Evolutionary conservation across 2,797 vertebrate genomes (phyloP), one percentile per base, ranked within the genome.

Genomic region (Apogon talboti): DNA sequence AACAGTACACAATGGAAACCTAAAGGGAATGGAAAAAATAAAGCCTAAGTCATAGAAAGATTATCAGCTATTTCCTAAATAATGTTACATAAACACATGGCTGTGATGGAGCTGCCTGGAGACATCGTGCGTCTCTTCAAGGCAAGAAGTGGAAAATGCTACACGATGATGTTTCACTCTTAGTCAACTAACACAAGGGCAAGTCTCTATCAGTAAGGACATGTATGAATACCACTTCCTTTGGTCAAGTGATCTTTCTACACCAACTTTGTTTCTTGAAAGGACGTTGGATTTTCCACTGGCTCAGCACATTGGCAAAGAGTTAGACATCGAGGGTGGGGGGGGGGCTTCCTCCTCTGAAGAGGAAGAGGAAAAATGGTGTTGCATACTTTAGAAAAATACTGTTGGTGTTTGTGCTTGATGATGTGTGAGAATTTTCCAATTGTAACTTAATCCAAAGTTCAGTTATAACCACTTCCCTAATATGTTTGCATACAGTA

Each of bases 201-300:
- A 24, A 69, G 58, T 78, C 69, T 53, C 73, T 91, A 90, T 93
- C 87, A 83, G 78, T 49, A 60, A 83, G 84, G 79, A 89, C 78
- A 64, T 60, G 82, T 80, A 81, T 90, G 91, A 92, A 87, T 90
- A 92, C 87, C 89, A 74, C 81, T 90, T 92, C 90, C 91, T 90
- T 62, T 71, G 82, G 90, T 91, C 89, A 88, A 84, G 69, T 60
- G 15, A 84, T 90, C 90, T 89, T 76, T 87, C 75, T 79, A 38
- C 75, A 81, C 74, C 50, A 35, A 74, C 76, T 82, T 84, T 83
- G 80, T 87, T 86, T 87, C 87, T 89, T 86, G 67, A 79, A 71
- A 67, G 45, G 82, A 88, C 78, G 60, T 76, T 21, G 70, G 57
- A 84, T 92, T 94, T 94, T 93, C 93, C 93, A 94, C 92, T 88